These are phyloP conservation scores for Diadophis punctatus DNA, from an alignment of 2,113 vertebrate species.

Conservation along the genomic window DNA sequence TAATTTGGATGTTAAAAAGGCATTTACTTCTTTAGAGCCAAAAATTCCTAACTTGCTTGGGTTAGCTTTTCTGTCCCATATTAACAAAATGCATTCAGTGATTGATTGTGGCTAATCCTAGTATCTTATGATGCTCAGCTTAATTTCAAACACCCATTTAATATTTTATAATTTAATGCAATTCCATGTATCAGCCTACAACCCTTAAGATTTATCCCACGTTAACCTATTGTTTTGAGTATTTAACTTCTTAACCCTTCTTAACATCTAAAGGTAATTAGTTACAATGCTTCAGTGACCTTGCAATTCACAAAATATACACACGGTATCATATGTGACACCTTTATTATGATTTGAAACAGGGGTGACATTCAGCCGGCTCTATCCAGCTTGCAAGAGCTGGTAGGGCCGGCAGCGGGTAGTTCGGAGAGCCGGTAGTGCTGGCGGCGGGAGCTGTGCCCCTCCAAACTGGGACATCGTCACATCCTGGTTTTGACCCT, in stretches of 20 bases:
- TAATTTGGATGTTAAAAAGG: constrained; percentile 2
- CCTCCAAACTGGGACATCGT: too few species aligned
- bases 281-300: neutral
- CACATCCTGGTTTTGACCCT: too few species aligned
- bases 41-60: neutral
- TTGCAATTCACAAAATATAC: neutral
- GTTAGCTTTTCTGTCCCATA: neutral
- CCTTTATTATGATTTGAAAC: neutral
- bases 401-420: too few species aligned
- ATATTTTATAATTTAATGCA: neutral
- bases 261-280: neutral
- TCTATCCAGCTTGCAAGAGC: too few species aligned
- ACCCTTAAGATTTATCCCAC: neutral
- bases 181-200: neutral
- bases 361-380: too few species aligned
- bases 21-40: neutral
- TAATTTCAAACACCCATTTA: neutral
- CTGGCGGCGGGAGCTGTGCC: too few species aligned
- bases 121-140: neutral
- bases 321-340: neutral
- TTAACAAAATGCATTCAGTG: neutral
- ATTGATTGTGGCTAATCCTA: neutral
- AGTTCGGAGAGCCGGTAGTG: too few species aligned
- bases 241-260: neutral
- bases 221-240: neutral